Conservation (phyloP, 2,113 vertebrate genomes). For the Tenebrosternarchus preto region DNA sequence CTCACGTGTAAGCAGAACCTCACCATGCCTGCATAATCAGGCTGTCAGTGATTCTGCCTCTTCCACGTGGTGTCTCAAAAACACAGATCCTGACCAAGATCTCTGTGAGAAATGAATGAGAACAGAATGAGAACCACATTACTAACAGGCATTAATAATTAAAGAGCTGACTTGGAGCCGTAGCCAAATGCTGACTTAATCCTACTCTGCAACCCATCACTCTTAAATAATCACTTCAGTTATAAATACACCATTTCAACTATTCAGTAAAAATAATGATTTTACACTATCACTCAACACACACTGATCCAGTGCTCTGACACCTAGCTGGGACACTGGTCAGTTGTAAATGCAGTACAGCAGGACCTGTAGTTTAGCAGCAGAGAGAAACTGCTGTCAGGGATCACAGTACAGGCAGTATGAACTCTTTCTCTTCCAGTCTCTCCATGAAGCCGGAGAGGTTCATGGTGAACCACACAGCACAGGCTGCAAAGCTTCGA, state of each 20-base stretch:
- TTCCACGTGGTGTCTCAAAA: neutral
- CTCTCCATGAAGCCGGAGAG: slow-evolving; percentile 30
- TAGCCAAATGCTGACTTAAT: too few species aligned
- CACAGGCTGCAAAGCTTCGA: slow-evolving; percentile 53
- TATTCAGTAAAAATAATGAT: too few species aligned
- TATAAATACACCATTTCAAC: too few species aligned
- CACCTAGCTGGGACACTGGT: neutral
- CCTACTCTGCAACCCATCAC: too few species aligned
- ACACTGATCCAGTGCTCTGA: neutral
- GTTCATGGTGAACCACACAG: slow-evolving; percentile 23
- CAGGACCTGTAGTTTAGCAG: neutral
- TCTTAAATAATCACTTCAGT: too few species aligned
- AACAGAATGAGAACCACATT: too few species aligned
- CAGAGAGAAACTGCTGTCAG: neutral
- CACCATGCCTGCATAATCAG: neutral
- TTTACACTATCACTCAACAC: too few species aligned
- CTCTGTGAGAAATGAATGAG: too few species aligned
- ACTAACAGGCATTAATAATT: too few species aligned
- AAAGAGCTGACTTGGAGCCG: too few species aligned
- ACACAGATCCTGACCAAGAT: neutral
- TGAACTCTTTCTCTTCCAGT: slow-evolving; percentile 26
- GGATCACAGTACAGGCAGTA: neutral
- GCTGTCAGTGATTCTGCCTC: too few species aligned
- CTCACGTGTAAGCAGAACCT: neutral
- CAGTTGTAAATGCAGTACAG: neutral